These are phyloP conservation scores for Podabrus alpinus DNA, from an alignment of 2,888 invertebrate species.

Conservation along the genomic window DNA sequence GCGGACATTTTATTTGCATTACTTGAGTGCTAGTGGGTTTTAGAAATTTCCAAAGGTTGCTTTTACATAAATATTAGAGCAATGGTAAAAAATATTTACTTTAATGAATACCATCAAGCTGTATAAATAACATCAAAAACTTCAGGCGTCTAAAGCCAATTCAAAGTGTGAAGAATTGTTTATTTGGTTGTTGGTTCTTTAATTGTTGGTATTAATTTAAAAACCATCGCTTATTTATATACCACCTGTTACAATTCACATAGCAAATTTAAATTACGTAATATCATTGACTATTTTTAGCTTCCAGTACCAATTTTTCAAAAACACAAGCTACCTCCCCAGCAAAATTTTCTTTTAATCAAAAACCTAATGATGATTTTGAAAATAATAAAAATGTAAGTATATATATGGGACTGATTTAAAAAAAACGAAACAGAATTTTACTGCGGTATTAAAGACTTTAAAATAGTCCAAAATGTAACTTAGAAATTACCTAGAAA, in stretches of 20 bases:
- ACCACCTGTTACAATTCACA: neutral
- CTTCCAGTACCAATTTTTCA: constrained; percentile 34
- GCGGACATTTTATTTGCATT: too few relatives aligned
- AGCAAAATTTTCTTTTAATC: constrained; percentile 6
- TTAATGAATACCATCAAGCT: too few relatives aligned
- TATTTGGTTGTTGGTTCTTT: too few relatives aligned
- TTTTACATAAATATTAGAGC: too few relatives aligned
- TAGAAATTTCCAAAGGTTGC: too few relatives aligned
- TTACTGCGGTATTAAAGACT: neutral
- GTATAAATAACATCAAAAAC: too few relatives aligned
- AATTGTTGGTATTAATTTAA: too few relatives aligned
- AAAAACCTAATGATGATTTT: constrained; percentile 35
- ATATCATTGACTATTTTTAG: neutral
- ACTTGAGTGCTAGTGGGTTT: too few relatives aligned
- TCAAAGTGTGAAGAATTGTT: too few relatives aligned
- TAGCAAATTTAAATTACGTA: neutral
- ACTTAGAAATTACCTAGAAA: too few relatives aligned
- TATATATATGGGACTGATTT: neutral
- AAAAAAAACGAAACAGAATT: neutral
- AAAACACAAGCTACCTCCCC: constrained; percentile 34
- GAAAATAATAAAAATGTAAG: constrained; percentile 23
- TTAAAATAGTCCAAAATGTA: neutral
- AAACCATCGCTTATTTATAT: neutral
- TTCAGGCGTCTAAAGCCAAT: too few relatives aligned
- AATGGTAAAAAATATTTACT: too few relatives aligned